Conservation (phyloP, 2,797 vertebrate genomes). For the Mus minutoides region DNA sequence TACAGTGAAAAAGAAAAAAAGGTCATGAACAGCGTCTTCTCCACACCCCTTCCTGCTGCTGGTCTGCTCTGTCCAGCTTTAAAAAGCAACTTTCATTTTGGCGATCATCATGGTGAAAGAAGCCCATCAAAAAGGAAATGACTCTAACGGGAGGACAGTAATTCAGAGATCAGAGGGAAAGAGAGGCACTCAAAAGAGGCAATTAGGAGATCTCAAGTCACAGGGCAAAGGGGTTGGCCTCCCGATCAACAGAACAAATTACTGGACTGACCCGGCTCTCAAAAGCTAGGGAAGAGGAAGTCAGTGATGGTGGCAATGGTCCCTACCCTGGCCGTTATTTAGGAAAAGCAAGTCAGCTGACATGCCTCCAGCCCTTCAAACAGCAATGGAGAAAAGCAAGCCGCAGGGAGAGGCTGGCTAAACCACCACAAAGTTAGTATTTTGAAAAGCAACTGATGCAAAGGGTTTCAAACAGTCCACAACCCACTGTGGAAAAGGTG, state of each 20-base stretch:
- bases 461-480: not conserved
- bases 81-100: not conserved
- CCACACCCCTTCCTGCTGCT: not conserved
- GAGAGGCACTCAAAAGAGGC: accelerated
- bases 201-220: not conserved
- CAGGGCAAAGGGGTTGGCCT: not conserved
- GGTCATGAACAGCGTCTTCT: not conserved
- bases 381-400: accelerated
- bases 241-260: not conserved
- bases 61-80: not conserved
- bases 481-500: not conserved
- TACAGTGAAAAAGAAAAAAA: not conserved
- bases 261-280: not conserved
- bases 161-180: not conserved
- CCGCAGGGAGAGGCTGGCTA: not conserved
- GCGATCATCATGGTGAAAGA: not conserved
- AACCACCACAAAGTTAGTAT: not conserved
- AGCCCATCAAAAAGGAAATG: not conserved
- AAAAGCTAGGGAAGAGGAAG: not conserved
- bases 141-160: not conserved
- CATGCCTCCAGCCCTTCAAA: not conserved
- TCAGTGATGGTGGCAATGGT: accelerated
- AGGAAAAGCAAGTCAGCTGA: not conserved
- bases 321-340: not conserved
- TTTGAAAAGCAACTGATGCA: not conserved